phyloP scores from a whole-genome alignment of 1,140 invertebrate species.

The Lamellibrachia luymesi region DNA sequence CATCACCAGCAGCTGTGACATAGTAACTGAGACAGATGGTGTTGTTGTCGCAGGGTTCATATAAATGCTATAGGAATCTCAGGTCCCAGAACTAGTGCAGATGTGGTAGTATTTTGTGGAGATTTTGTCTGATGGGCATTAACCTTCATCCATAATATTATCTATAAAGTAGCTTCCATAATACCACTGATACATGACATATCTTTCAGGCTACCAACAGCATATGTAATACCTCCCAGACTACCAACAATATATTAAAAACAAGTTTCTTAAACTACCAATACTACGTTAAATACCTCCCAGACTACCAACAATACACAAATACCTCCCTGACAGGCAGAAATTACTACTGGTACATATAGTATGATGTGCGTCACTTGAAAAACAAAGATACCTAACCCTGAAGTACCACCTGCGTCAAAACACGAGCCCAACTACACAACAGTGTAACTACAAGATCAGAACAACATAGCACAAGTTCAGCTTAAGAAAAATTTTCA shows the following conservation, averaged over 20 bases:
- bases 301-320: too few relatives aligned
- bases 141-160: too few relatives aligned
- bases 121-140: too few relatives aligned
- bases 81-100: background rate
- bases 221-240: background rate
- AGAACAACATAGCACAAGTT: background rate
- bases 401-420: background rate
- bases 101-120: background rate
- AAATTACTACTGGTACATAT: too few relatives aligned
- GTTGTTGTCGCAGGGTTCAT: background rate
- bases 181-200: background rate
- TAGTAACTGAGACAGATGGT: background rate
- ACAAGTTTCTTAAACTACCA: too few relatives aligned
- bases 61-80: background rate
- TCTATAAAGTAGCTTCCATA: too few relatives aligned
- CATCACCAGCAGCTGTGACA: background rate
- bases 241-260: background rate
- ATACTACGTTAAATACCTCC: background rate
- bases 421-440: background rate
- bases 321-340: too few relatives aligned
- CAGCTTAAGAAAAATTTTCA: background rate
- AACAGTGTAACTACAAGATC: background rate
- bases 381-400: background rate
- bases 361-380: background rate
- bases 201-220: background rate